Evolutionary conservation across 2,888 invertebrate genomes (phyloP).

Genomic region (Scaptomyza parva): DNA sequence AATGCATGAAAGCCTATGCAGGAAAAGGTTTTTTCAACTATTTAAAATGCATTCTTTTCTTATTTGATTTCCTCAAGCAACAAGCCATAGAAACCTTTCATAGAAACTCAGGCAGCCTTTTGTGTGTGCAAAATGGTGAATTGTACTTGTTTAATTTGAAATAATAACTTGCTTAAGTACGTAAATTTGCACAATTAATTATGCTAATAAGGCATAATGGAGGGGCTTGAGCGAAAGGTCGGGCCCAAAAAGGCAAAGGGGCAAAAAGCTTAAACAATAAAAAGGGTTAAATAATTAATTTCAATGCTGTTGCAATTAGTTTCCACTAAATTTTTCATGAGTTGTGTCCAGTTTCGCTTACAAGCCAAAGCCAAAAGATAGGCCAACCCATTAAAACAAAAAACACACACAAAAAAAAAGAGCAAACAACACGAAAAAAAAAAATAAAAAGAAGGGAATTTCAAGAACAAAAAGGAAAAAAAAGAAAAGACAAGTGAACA

Average conservation of each 20-base stretch:
- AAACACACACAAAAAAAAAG: slow-evolving; percentile 13
- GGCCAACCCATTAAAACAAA: slow-evolving; percentile 25
- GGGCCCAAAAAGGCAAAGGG: slow-evolving; percentile 63
- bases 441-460: slow-evolving; percentile 7
- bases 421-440: slow-evolving; percentile 10
- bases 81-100: not conserved
- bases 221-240: slow-evolving; percentile 29
- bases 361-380: slow-evolving; percentile 38
- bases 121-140: slow-evolving; percentile 34
- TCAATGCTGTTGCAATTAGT: slow-evolving; percentile 81
- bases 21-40: too few species aligned
- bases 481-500: slow-evolving; percentile 5
- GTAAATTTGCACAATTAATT: slow-evolving; percentile 82
- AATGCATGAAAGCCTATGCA: too few species aligned
- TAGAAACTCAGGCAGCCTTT: not conserved
- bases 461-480: slow-evolving; percentile 21
- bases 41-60: too few species aligned
- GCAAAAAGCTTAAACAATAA: slow-evolving; percentile 74
- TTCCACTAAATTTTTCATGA: slow-evolving; percentile 81
- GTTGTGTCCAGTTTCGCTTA: slow-evolving; percentile 48
- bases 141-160: slow-evolving; percentile 71
- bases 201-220: slow-evolving; percentile 75
- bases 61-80: not conserved
- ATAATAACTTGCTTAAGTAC: slow-evolving; percentile 81
- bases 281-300: slow-evolving; percentile 83